Conservation (phyloP, 2,113 vertebrate genomes). For the Petrocephalus zakoni region DNA sequence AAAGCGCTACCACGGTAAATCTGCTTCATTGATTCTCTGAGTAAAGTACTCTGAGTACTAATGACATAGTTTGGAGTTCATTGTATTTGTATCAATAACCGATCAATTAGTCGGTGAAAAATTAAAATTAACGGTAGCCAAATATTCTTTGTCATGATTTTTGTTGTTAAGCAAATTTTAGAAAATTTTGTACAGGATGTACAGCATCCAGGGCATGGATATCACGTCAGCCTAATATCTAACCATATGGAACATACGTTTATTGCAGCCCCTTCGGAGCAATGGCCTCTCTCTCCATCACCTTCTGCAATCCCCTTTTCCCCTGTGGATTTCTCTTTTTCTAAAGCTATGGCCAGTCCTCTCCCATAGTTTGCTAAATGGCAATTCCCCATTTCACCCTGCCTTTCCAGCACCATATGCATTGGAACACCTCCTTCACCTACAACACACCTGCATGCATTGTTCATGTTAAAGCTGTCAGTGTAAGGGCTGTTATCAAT, state of each 20-base stretch:
- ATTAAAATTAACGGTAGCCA: neutral
- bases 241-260: neutral
- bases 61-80: neutral
- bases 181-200: neutral
- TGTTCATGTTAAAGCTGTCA: neutral
- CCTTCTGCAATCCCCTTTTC: neutral
- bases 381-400: neutral
- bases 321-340: neutral
- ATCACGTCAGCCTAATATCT: neutral
- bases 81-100: neutral
- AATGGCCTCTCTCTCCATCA: neutral
- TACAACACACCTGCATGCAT: neutral
- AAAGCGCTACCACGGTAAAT: constrained; percentile 64
- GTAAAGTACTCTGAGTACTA: constrained; percentile 2
- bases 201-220: neutral
- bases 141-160: neutral
- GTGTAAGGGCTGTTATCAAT: neutral
- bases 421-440: neutral
- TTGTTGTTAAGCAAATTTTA: neutral
- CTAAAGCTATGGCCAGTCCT: neutral
- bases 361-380: neutral
- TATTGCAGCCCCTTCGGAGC: neutral
- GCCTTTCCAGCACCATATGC: neutral
- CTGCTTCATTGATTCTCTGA: neutral
- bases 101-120: neutral